Base-by-base conservation (phyloP, 2,113 vertebrate species). In the Heterotis niloticus region DNA sequence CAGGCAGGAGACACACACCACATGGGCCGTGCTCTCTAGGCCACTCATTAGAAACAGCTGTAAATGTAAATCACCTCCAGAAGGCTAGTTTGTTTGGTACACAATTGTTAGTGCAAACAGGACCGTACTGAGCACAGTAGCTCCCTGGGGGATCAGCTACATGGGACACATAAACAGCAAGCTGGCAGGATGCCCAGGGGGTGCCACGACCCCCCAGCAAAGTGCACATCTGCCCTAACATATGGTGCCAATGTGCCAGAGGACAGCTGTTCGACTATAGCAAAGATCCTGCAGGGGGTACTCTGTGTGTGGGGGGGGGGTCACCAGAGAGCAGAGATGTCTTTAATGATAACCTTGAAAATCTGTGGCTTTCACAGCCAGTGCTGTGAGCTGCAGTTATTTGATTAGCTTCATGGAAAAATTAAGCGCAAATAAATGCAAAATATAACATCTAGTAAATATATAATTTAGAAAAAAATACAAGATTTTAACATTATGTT, bases 91-190 rank as follows among this genome's bases (percentile, higher is more conserved):
- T 54, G 73, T 81, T 83, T 60, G 79, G 79, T 68, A 64, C 80
- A 82, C 86, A 82, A 83, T 83, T 72, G 28, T 88, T 88, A 86
- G 28, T 71, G 72, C 76, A 85, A 83, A 83, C 71, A 79, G 81
- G 79, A 64, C 74, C 78, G 52, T 62, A 79, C 65, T 85, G 81
- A 77, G 79, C 68, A 74, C 78, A 75, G 84, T 85, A 77, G 79
- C 81, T 86, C 71, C 71, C 60, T 29, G 20, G 71, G 76, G 79
- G 68, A 51, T 56, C 52, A 54, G 51, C n/a, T 59, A 24, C 65
- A 2, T 18, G 66, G 56, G 28, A 17, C 9, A 11, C 26, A n/a
- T 10, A 56, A 54, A 71, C 20, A 70, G 77, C 9, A 62, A 56
- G 52, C 56, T 44, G 57, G 77, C 56, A 9, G 67, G 77, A 62